These are phyloP conservation scores for Tachypleus tridentatus DNA, from an alignment of 1,140 invertebrate genomes.

Conservation along the genomic window DNA sequence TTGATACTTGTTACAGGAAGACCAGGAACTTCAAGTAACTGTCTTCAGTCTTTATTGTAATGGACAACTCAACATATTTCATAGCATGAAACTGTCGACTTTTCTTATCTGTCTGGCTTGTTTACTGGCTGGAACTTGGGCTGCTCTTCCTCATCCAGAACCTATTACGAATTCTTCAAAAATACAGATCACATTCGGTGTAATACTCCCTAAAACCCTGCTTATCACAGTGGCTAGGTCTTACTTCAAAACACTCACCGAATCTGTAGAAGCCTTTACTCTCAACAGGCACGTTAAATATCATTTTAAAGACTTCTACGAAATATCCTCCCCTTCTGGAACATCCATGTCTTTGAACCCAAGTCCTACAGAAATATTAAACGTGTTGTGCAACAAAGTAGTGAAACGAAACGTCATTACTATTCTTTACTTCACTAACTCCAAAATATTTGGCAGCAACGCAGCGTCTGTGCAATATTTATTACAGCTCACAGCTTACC, in stretches of 20 bases:
- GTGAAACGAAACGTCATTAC: conserved; percentile 75
- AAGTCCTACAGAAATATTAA: conserved; percentile 48
- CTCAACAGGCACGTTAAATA: conserved; percentile 36
- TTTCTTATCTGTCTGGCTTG: no score
- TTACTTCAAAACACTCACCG: conserved; percentile 52
- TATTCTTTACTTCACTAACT: conserved; percentile 87
- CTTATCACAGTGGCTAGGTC: conserved; percentile 50
- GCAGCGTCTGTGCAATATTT: conserved; percentile 89
- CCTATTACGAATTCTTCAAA: no score
- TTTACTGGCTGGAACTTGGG: no score
- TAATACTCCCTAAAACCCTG: conserved; percentile 57
- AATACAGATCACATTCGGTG: conserved; percentile 34
- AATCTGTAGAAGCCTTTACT: conserved; percentile 45
- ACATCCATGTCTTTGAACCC: conserved; percentile 41
- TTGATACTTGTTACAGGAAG: no score
- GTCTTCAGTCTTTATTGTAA: no score
- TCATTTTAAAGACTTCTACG: conserved; percentile 11
- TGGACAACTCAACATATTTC: no score
- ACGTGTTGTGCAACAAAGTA: conserved; percentile 77
- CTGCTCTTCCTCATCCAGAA: no score
- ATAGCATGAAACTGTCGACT: no score
- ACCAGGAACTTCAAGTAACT: no score
- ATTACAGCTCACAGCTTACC: conserved; percentile 72
- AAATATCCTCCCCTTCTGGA: conserved; percentile 2
- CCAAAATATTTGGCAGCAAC: conserved; percentile 71